A percentile compares a stretch with the other conserved stretches of the same genome.
phyloP scores from a whole-genome alignment of 2,113 vertebrate genomes.

The Stigmatopora nigra region DNA sequence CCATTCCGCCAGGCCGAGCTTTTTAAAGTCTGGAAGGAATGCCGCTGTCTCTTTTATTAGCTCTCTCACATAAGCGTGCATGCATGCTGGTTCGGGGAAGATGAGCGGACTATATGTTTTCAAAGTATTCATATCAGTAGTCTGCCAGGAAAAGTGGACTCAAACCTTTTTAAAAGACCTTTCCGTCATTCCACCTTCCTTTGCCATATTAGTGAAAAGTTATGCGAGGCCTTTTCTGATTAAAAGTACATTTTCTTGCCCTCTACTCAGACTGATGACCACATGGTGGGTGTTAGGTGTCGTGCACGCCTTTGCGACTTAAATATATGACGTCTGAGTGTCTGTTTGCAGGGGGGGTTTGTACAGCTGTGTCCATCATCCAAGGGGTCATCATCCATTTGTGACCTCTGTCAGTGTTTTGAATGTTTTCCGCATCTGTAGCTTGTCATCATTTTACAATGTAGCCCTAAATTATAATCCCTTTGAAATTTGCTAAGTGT shows the following conservation, averaged over 20 bases:
- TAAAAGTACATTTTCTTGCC: not conserved
- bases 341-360: not conserved
- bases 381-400: not conserved
- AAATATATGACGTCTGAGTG: not conserved
- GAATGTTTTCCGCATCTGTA: not conserved
- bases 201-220: not conserved
- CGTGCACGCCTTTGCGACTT: not conserved
- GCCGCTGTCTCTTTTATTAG: conserved; percentile 6
- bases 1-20: not conserved
- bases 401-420: not conserved
- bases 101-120: not conserved
- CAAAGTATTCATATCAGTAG: not conserved
- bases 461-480: not conserved
- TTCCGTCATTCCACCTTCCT: not conserved
- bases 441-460: not conserved
- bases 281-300: not conserved
- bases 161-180: not conserved
- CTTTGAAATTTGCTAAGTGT: not conserved
- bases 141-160: conserved; percentile 2
- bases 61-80: not conserved
- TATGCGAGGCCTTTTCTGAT: not conserved
- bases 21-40: conserved; percentile 8
- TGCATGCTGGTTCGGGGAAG: not conserved
- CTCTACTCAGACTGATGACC: not conserved
- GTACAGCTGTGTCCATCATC: not conserved